Percentiles rank a stretch among this genome's conserved stretches.
Conservation (phyloP, 2,888 invertebrate genomes). For the Copidosoma aretas region DNA sequence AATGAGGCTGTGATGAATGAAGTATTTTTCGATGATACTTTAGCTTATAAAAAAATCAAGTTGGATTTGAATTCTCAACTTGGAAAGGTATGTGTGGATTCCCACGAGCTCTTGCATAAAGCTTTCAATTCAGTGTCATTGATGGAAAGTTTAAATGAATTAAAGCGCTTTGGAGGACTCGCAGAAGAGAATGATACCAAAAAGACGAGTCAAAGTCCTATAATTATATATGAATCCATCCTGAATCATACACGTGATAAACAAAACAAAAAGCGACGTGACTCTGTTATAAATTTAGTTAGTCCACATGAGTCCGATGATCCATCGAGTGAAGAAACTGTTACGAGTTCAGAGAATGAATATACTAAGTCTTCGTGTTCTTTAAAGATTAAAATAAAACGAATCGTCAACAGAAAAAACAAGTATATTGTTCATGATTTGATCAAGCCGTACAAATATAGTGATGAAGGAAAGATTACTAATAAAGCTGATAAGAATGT, state of each 20-base stretch:
- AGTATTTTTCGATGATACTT: constrained; percentile 24
- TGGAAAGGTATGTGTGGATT: background rate
- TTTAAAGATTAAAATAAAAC: constrained; percentile 37
- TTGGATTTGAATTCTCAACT: constrained; percentile 21
- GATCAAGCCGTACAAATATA: background rate
- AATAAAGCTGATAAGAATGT: constrained; percentile 20
- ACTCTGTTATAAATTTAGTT: too few relatives aligned
- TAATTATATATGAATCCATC: too few relatives aligned
- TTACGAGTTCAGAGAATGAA: background rate
- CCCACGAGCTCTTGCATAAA: background rate
- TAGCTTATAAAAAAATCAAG: constrained; percentile 20
- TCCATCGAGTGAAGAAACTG: too few relatives aligned
- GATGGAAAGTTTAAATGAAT: constrained; percentile 36
- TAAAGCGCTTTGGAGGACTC: constrained; percentile 37
- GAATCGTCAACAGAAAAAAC: constrained; percentile 26
- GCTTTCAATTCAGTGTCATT: constrained; percentile 29
- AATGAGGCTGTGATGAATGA: constrained; percentile 37
- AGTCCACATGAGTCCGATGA: too few relatives aligned
- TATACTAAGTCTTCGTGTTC: background rate
- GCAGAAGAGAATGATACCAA: constrained; percentile 15
- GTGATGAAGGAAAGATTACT: constrained; percentile 11
- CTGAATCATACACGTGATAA: too few relatives aligned
- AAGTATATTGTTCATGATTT: constrained; percentile 29
- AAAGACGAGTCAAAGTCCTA: too few relatives aligned
- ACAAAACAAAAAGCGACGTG: too few relatives aligned